Percentiles rank a stretch among this genome's conserved stretches.
Evolutionary conservation across 2,113 vertebrate genomes (phyloP).

Genomic region (Paradisaea rubra): DNA sequence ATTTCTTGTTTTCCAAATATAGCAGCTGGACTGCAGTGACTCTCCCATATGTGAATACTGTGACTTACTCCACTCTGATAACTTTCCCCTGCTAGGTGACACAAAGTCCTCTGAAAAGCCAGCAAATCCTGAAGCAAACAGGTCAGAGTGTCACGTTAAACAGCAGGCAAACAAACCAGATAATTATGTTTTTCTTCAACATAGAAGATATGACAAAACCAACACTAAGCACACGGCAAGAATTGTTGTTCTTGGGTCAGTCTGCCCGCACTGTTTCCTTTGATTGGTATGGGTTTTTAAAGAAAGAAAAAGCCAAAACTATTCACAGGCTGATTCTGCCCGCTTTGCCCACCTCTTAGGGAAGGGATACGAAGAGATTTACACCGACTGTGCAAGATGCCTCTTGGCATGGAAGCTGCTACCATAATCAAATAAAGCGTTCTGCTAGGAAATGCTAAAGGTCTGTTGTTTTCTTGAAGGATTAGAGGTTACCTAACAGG

Average conservation of each 20-base stretch:
- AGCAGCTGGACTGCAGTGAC: neutral
- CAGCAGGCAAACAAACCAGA: neutral
- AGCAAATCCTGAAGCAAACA: neutral
- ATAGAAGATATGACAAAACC: neutral
- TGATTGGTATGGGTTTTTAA: neutral
- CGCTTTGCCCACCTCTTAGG: neutral
- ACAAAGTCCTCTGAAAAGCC: neutral
- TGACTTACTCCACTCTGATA: neutral
- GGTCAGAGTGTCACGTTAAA: neutral
- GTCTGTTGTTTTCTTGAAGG: neutral
- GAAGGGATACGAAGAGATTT: neutral
- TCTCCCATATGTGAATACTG: neutral
- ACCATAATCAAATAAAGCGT: neutral
- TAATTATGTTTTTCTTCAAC: neutral
- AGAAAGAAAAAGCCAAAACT: neutral
- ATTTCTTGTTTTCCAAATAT: neutral
- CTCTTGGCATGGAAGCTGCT: neutral
- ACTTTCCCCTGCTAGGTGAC: neutral
- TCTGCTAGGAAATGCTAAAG: neutral
- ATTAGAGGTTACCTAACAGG: neutral
- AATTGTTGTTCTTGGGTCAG: neutral
- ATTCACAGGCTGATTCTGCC: neutral
- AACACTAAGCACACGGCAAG: neutral
- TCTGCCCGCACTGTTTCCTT: neutral
- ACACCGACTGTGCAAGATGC: neutral